A percentile compares a stretch with the other conserved stretches of the same genome.
Evolutionary conservation across 2,113 vertebrate species (phyloP).

Genomic region (Saccopteryx bilineata): DNA sequence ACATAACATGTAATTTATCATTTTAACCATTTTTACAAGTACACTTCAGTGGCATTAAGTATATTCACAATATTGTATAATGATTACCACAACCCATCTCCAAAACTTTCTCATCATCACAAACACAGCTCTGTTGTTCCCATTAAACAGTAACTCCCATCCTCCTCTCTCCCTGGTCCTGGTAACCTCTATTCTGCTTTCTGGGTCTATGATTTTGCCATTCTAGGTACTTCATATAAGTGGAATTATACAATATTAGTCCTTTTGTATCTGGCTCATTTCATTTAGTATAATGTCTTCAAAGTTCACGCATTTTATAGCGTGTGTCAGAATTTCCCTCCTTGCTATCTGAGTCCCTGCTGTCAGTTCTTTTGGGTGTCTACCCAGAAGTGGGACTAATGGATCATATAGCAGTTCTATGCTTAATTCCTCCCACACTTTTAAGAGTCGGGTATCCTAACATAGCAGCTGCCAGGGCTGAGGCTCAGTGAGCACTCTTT

Average conservation of each 20-base stretch:
- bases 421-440: neutral
- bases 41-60: neutral
- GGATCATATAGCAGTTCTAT: neutral
- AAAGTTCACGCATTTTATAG: neutral
- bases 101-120: neutral
- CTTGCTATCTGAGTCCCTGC: neutral
- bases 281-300: neutral
- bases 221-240: neutral
- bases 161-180: neutral
- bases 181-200: neutral
- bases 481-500: accelerated
- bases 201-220: neutral
- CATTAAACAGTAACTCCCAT: neutral
- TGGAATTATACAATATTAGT: neutral
- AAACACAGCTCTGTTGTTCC: neutral
- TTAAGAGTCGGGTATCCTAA: neutral
- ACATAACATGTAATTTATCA: neutral
- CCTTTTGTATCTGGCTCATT: neutral
- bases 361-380: neutral
- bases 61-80: neutral
- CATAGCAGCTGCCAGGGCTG: neutral
- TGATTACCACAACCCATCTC: neutral
- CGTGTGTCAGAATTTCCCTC: neutral
- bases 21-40: neutral
- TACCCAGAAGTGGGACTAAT: neutral